phyloP scores from a whole-genome alignment of 1,140 invertebrate genomes.

The Colletes gigas region DNA sequence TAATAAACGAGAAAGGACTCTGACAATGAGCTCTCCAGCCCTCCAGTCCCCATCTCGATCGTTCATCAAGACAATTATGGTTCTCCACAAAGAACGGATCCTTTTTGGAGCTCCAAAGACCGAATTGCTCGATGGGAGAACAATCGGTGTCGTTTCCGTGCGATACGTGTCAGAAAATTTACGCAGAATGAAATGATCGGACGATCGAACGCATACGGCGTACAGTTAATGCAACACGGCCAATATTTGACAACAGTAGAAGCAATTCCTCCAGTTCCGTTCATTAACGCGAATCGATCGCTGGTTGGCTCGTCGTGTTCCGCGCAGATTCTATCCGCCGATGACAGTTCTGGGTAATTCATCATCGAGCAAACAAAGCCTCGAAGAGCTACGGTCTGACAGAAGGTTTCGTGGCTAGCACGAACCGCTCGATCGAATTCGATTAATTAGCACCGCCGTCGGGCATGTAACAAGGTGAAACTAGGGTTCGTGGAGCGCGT shows the following conservation, averaged over 20 bases:
- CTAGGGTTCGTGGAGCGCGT: background rate
- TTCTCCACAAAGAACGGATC: too few relatives aligned
- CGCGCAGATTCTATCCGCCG: background rate
- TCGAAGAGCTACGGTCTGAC: background rate
- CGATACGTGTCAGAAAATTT: too few relatives aligned
- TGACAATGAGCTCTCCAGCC: too few relatives aligned
- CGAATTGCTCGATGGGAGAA: too few relatives aligned
- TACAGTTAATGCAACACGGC: background rate
- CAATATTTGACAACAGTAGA: slow-evolving; percentile 3
- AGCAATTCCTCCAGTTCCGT: background rate
- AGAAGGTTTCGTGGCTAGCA: background rate
- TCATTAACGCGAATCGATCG: background rate
- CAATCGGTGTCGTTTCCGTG: too few relatives aligned
- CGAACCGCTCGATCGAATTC: slow-evolving; percentile 14
- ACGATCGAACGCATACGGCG: too few relatives aligned
- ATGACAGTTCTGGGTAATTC: background rate
- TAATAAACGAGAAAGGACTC: too few relatives aligned
- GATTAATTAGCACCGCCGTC: slow-evolving; percentile 19
- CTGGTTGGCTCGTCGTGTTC: background rate
- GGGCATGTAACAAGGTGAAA: slow-evolving; percentile 23
- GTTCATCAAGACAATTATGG: too few relatives aligned
- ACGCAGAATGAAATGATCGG: too few relatives aligned
- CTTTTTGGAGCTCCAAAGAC: too few relatives aligned
- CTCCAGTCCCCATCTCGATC: too few relatives aligned
- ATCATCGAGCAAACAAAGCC: background rate